Base-by-base conservation (phyloP, 2,113 vertebrate genomes). In the Vireo altiloquus region DNA sequence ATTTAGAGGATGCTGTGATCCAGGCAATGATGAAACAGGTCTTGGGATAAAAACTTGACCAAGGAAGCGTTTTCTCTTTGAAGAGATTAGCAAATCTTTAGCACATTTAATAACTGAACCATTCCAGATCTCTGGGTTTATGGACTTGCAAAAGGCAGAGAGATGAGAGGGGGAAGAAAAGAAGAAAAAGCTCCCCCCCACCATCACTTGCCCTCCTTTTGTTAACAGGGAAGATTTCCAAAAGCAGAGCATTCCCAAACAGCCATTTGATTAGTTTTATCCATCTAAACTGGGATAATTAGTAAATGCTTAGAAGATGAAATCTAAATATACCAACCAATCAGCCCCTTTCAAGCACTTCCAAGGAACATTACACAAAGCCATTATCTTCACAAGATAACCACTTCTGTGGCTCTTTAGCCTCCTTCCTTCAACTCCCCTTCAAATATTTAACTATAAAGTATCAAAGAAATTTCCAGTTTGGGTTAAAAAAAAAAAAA, bases 281-380 rank as follows among this genome's bases (percentile, higher is more conserved):
- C 92, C 95, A 97, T 87, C 88, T 52, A 89, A 70, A 87, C 92
- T 90, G 78, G 77, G 91, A 83, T 97, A 97, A 98, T 98, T 97
- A 98, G 83, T 91, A 96, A 97, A 97, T 84, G 96, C 96, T 96
- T 97, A 78, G 93, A 95, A 97, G 96, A 97, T 95, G 96, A 96
- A 95, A 97, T 96, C 98, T 97, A 97, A 98, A 97, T 95, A 97
- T 84, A 96, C 94, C 92, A 89, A 97, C 96, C 96, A 95, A 97
- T 96, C 95, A 87, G 77, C 61, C 92, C 94, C 83, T 93, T 92
- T 94, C 88, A 76, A 88, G 92, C 95, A 95, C 90, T 92, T 95
- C 90, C 88, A 85, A 70, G 59, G 95, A 97, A 97, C 94, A 82
- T 93, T 80, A 64, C 63, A 66, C 91, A 95, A 94, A 91, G 79